Conservation (phyloP, 1,140 invertebrate genomes). For the Bombyx mandarina region DNA sequence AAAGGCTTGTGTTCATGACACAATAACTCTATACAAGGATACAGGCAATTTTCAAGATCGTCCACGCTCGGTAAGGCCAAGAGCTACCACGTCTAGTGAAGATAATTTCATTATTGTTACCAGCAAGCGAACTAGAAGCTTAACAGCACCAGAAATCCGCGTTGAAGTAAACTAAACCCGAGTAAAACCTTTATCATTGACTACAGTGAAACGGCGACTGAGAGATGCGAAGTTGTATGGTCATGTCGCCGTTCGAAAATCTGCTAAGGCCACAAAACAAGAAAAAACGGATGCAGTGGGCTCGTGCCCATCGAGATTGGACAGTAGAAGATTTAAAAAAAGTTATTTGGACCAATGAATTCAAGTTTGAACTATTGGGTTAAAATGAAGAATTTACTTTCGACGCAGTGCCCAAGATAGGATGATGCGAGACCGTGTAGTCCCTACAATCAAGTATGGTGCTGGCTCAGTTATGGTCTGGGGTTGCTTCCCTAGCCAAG, state of each 20-base stretch:
- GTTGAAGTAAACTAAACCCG: conserved; percentile 15
- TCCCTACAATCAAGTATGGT: neutral
- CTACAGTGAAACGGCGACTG: conserved; percentile 11
- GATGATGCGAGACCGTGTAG: conserved; percentile 2
- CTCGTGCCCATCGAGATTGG: neutral
- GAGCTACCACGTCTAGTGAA: conserved; percentile 8
- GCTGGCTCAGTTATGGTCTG: conserved; percentile 1
- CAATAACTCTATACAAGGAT: conserved; percentile 2
- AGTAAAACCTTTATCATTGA: conserved; percentile 10
- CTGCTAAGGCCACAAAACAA: conserved; percentile 1
- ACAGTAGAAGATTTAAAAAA: neutral
- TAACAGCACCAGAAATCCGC: conserved; percentile 15
- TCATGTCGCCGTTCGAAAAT: conserved; percentile 5
- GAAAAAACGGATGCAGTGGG: neutral
- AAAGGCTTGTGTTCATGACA: neutral
- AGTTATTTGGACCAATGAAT: conserved; percentile 7
- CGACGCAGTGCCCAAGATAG: neutral
- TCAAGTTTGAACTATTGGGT: conserved; percentile 1
- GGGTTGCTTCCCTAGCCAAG: neutral
- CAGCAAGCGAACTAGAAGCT: conserved; percentile 12
- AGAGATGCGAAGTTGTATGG: conserved; percentile 9
- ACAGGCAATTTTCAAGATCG: conserved; percentile 10
- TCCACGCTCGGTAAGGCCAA: conserved; percentile 5
- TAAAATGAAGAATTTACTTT: conserved; percentile 1
- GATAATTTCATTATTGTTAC: conserved; percentile 2